Base-by-base conservation (phyloP, 2,797 vertebrate genomes). In the Cryptoblepharus egeriae region DNA sequence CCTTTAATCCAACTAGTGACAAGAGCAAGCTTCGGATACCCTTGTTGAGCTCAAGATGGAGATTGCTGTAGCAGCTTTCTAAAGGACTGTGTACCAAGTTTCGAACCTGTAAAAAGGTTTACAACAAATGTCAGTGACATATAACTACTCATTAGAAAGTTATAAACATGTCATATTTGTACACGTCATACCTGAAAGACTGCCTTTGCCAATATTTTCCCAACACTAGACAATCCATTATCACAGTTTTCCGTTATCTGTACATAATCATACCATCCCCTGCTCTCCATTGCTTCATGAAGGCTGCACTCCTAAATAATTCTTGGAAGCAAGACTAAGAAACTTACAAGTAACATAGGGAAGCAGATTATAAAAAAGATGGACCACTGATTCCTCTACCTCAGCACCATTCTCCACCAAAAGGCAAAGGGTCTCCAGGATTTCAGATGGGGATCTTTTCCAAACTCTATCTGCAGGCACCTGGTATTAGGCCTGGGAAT, bases 31-130 rank as follows among this genome's bases (percentile, higher is more conserved):
- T 96, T 73, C 96, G 95, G 64, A 99, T 90, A 61, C 98, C 97
- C 78, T 95, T 97, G 37, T 93, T 96, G 2, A 93, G 87, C 42
- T 97, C 95, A 4, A 94, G 92, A 88, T 98, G 83, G 79, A 99
- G 96, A 90, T 95, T 96, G 87, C 98, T 99, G 88, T 95, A 96
- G 83, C 98, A 99, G 68, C 92, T 97, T 88, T 99, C 98, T 92
- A 97, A 80, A 42, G 98, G 98, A 55, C 96, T 96, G 4, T 91
- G 96, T 61, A 99, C 87, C 61, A 99, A 96, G 1, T 94, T 83
- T 70, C 92, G 93, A 64, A 96, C 97, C 98, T 99, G 91, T 15
- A 90, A 85, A 88, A 89, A 61, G 32, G 7, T 72, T 67, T 75
- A 81, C n/a, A 8, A 42, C 75, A 77, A 77, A 15, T 26, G 55